These are phyloP conservation scores for Charanyca ferruginea DNA, from an alignment of 2,888 invertebrate species.

Conservation along the genomic window DNA sequence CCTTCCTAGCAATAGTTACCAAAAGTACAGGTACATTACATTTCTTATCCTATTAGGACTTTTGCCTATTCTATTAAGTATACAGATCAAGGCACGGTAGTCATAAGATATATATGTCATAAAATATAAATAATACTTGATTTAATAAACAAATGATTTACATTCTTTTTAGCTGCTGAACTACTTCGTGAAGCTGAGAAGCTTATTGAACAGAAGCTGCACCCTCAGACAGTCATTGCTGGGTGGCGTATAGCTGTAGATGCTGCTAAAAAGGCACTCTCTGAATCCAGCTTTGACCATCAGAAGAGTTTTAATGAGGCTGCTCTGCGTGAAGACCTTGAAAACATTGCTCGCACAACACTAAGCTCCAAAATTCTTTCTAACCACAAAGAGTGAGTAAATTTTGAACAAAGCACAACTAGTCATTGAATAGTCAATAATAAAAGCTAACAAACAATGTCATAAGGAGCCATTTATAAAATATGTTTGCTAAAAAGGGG, in stretches of 20 bases:
- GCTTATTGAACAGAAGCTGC: constrained; percentile 97
- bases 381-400: constrained; percentile 96
- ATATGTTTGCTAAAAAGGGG: too few relatives aligned
- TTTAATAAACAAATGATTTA: neutral
- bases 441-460: neutral
- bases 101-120: too few relatives aligned
- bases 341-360: constrained; percentile 99
- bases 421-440: neutral
- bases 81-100: too few relatives aligned
- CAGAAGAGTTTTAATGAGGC: constrained; percentile 93
- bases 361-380: constrained; percentile 99
- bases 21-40: too few relatives aligned
- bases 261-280: constrained; percentile 96
- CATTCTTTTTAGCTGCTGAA: constrained; percentile 94
- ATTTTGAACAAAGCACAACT: neutral
- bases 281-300: constrained; percentile 95
- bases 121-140: too few relatives aligned
- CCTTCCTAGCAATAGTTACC: too few relatives aligned
- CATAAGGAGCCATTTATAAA: too few relatives aligned
- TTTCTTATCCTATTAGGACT: too few relatives aligned
- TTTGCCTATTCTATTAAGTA: too few relatives aligned
- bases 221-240: constrained; percentile 99
- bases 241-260: constrained; percentile 98
- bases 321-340: constrained; percentile 96
- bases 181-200: constrained; percentile 98